Evolutionary conservation across 2,113 vertebrate genomes (phyloP).

Genomic region (Centrocercus urophasianus): DNA sequence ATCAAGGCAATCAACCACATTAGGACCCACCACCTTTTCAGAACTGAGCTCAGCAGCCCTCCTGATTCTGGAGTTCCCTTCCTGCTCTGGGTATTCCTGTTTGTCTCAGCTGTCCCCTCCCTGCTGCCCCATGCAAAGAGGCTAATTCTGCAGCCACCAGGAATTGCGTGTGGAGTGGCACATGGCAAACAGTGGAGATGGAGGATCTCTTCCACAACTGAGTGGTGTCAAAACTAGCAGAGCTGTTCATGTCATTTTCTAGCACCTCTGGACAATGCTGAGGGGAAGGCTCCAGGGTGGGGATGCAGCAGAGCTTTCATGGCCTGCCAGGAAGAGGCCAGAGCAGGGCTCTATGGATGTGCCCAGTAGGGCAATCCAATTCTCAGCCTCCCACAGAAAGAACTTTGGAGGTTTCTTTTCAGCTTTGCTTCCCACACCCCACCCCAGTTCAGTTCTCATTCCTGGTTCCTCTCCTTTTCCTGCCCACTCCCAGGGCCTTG

Average conservation of each 20-base stretch:
- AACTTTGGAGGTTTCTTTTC: neutral
- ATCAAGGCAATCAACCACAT: neutral
- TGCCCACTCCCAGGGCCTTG: constrained; percentile 24
- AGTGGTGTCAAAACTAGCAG: neutral
- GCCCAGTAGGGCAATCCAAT: neutral
- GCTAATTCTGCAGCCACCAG: neutral
- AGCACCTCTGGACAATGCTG: neutral
- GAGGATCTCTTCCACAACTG: neutral
- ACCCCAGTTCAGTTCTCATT: neutral
- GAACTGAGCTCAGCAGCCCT: neutral
- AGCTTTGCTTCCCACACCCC: neutral
- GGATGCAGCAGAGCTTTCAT: neutral
- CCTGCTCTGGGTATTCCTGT: neutral
- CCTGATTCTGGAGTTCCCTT: neutral
- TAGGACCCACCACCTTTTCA: neutral
- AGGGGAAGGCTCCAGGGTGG: neutral
- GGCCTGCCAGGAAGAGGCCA: neutral
- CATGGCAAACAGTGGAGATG: neutral
- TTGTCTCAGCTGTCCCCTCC: neutral
- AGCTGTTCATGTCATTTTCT: neutral
- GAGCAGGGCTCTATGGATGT: neutral
- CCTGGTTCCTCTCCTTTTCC: constrained; percentile 6
- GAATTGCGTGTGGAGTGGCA: neutral
- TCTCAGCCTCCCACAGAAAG: neutral
- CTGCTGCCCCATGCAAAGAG: neutral